Base-by-base conservation (phyloP, 1,140 invertebrate genomes). In the Maconellicoccus hirsutus region DNA sequence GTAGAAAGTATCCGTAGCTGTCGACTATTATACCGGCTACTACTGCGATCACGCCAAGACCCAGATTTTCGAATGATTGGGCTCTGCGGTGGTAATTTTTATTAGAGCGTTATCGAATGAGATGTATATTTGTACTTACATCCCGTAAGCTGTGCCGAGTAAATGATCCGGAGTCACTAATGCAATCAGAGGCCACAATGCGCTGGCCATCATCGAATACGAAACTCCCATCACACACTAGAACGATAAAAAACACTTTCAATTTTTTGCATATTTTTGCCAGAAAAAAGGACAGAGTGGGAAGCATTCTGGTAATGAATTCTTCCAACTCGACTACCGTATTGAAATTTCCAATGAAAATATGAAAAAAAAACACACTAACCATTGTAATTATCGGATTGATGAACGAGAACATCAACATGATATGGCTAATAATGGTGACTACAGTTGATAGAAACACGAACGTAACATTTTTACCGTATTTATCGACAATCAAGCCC, bases 141-240 rank as follows among this genome's bases (percentile, higher is more conserved):
- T 89, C 82, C 96, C 96, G 84, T 97, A 98, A 22, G 96, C 96
- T 63, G 95, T 98, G 70, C 95, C 96, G 27, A 98, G 80, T 79
- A 98, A 94, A 82, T 94, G 87, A 79, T 96, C 89, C 10, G 92
- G 92, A 72, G 97, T 89, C 72, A 98, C 88, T 22, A 96, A 81
- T 1, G 95, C 86, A 26, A 98, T 93, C 76, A 98, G 82, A 7
- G 96, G 96, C 96, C 96, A 98, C 14, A 99, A 80, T 70, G 93
- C 91, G 81, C 92, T 94, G 0, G 96, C 95, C 33, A 98, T 79
- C 79, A 96, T 85, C 1, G 95, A 95, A 81, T 98, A 99, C 0
- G 91, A 85, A 3, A 98, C 75, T 39, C 96, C 96, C 83, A 98
- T 87, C 0, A 87, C 81, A 26, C 85, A 79, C 88, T 90, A 81